phyloP scores from a whole-genome alignment of 2,888 invertebrate genomes.

The Lydus trimaculatus region DNA sequence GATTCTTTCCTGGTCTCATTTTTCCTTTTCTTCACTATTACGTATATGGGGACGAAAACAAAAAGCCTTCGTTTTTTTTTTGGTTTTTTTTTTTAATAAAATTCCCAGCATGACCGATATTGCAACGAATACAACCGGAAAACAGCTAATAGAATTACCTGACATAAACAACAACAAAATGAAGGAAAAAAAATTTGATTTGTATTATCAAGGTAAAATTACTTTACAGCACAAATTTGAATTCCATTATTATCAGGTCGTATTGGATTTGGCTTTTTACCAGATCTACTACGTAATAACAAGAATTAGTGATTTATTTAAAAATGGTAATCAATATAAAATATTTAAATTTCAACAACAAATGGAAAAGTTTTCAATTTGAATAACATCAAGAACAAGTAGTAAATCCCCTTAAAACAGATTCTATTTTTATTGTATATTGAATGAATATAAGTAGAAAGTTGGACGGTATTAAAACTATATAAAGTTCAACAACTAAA shows the following conservation, averaged over 20 bases:
- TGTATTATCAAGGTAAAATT: not conserved
- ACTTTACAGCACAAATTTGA: not conserved
- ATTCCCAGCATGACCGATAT: not conserved
- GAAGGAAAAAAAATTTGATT: not conserved
- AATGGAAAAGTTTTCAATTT: not conserved
- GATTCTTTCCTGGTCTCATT: constrained; percentile 17
- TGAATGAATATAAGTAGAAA: not conserved
- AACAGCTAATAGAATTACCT: not conserved
- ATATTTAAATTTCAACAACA: not conserved
- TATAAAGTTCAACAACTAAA: not conserved
- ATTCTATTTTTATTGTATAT: not conserved
- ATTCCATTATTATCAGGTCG: not conserved
- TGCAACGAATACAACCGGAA: not conserved
- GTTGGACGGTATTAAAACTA: not conserved
- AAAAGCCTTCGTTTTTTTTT: not conserved
- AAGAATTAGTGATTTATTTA: not conserved
- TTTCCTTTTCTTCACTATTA: not conserved
- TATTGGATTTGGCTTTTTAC: not conserved
- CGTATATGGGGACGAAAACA: not conserved
- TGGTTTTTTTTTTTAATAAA: constrained; percentile 3
- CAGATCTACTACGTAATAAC: not conserved
- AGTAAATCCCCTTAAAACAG: not conserved
- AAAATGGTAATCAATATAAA: not conserved
- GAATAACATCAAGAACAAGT: not conserved
- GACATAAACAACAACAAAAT: not conserved